phyloP scores from a whole-genome alignment of 2,888 invertebrate genomes.

The Biston betularia region DNA sequence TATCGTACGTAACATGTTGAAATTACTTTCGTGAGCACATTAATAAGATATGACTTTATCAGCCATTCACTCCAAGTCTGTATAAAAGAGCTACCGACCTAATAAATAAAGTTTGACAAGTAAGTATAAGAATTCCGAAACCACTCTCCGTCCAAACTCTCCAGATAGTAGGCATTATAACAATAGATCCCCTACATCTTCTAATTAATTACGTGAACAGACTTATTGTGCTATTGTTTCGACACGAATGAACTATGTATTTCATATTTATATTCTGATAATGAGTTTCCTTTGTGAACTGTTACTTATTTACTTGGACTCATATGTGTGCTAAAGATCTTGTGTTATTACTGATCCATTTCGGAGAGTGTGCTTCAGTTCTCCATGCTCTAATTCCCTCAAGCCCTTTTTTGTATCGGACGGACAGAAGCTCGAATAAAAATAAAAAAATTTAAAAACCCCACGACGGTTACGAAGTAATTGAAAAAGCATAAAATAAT shows the following conservation, averaged over 20 bases:
- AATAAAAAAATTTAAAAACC: no score
- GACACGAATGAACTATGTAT: conserved; percentile 20
- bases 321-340: no score
- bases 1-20: background rate
- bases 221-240: conserved; percentile 45
- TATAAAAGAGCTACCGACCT: conserved; percentile 19
- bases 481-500: no score
- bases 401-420: no score
- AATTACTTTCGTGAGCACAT: background rate
- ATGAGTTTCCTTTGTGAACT: conserved; percentile 9
- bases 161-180: conserved; percentile 49
- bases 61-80: conserved; percentile 15
- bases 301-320: background rate
- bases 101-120: conserved; percentile 42
- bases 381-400: no score
- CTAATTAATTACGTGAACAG: conserved; percentile 65
- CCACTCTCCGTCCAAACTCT: conserved; percentile 45
- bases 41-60: conserved; percentile 6
- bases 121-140: conserved; percentile 36
- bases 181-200: conserved; percentile 53
- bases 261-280: conserved; percentile 30
- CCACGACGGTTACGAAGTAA: no score
- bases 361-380: no score
- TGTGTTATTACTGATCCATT: no score
- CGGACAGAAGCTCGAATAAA: no score